Conservation (phyloP, 2,113 vertebrate species). For the Scalopus aquaticus region DNA sequence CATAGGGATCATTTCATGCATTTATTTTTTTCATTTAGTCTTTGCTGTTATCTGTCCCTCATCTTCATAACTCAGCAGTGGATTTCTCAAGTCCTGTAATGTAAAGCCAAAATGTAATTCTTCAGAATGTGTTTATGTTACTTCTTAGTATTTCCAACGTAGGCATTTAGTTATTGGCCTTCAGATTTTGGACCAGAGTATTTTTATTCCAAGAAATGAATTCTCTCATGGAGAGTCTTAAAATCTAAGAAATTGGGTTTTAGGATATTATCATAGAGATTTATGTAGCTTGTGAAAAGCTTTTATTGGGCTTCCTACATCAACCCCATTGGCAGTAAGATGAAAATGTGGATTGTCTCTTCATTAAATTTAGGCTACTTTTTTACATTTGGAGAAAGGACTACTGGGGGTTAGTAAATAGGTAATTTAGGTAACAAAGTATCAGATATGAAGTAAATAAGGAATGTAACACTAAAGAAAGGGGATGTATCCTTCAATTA, state of each 20-base stretch:
- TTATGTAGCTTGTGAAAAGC: neutral
- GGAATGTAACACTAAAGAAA: neutral
- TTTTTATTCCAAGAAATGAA: neutral
- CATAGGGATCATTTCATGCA: slow-evolving; percentile 93
- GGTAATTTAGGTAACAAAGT: slow-evolving; percentile 20
- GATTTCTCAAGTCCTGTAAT: slow-evolving; percentile 56
- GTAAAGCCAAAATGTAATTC: slow-evolving; percentile 26
- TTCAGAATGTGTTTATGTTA: neutral
- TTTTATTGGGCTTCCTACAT: neutral
- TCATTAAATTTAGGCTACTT: neutral
- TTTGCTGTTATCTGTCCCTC: slow-evolving; percentile 87
- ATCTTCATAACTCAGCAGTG: slow-evolving; percentile 83
- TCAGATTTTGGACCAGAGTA: slow-evolving; percentile 42
- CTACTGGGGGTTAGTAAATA: slow-evolving; percentile 37
- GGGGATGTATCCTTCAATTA: neutral
- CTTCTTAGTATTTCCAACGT: slow-evolving; percentile 27
- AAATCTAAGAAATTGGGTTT: slow-evolving; percentile 13
- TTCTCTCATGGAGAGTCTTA: slow-evolving; percentile 23
- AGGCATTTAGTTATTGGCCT: neutral
- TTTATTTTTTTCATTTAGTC: slow-evolving; percentile 77
- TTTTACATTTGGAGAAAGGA: slow-evolving; percentile 44
- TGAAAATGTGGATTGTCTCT: slow-evolving; percentile 20
- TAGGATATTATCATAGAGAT: neutral
- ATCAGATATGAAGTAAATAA: slow-evolving; percentile 4
- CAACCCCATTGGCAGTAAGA: neutral